A percentile compares a stretch with the other conserved stretches of the same genome.
phyloP scores from a whole-genome alignment of 2,888 invertebrate genomes.

The Lissocephala sabroskyi region DNA sequence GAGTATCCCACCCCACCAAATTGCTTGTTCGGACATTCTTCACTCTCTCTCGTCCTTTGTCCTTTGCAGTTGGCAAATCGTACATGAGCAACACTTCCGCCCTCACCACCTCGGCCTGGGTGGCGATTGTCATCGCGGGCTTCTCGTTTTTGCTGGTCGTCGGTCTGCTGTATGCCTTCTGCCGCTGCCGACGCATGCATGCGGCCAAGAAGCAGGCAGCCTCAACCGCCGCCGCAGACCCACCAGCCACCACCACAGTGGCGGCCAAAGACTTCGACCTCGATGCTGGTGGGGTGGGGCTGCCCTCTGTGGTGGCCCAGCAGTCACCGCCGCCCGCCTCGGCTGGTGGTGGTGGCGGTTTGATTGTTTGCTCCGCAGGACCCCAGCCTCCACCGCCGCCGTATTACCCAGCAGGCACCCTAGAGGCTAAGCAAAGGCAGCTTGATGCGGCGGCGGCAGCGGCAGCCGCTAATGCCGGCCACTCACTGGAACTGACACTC shows the following conservation, averaged over 20 bases:
- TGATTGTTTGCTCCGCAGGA: not conserved
- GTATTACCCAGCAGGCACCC: conserved; percentile 58
- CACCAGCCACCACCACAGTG: conserved; percentile 17
- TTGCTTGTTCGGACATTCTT: no score
- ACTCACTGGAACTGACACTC: conserved; percentile 60
- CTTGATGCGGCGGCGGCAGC: conserved; percentile 50
- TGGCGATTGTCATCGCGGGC: conserved; percentile 61
- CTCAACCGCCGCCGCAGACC: conserved; percentile 21
- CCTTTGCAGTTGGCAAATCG: conserved; percentile 62
- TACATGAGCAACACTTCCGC: conserved; percentile 56
- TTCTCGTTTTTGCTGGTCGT: conserved; percentile 52
- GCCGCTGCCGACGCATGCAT: conserved; percentile 59
- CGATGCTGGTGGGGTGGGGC: conserved; percentile 50
- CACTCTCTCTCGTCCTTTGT: not conserved
- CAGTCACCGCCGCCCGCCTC: conserved; percentile 17
- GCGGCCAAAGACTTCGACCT: conserved; percentile 59
- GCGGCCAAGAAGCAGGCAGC: conserved; percentile 52
- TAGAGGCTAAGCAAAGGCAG: conserved; percentile 64
- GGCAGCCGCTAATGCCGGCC: conserved; percentile 50
- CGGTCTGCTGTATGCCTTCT: conserved; percentile 52
- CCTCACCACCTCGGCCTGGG: conserved; percentile 60
- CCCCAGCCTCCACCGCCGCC: conserved; percentile 57
- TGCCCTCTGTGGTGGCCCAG: conserved; percentile 45
- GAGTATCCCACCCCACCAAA: conserved; percentile 71
- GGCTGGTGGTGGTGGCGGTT: conserved; percentile 8